Percentiles rank a stretch among this genome's conserved stretches.
Evolutionary conservation across 2,797 vertebrate genomes (phyloP).

Genomic region (Anguilla anguilla): DNA sequence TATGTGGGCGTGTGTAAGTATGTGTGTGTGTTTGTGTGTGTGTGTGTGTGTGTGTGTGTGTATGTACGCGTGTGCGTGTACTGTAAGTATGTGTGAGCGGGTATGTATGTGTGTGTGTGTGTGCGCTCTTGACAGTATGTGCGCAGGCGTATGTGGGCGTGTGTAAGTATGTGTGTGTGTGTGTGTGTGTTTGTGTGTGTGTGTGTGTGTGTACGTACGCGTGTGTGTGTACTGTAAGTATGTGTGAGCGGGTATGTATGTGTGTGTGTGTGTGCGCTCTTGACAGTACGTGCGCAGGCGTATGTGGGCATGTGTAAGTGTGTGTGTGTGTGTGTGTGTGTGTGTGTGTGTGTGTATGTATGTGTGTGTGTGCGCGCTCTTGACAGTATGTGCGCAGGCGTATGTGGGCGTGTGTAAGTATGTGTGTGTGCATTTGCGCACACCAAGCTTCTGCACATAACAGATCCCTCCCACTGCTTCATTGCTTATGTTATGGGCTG

Average conservation of each 20-base stretch:
- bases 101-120: neutral
- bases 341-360: neutral
- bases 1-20: neutral
- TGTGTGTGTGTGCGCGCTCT: constrained; percentile 14
- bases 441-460: neutral
- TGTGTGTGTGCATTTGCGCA: constrained; percentile 14
- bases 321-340: constrained; percentile 3
- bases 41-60: neutral
- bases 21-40: neutral
- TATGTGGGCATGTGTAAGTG: neutral
- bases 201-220: no score
- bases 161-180: neutral
- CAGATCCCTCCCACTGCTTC: constrained; percentile 27
- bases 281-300: neutral
- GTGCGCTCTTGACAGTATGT: neutral
- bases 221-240: no score
- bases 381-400: neutral
- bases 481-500: constrained; percentile 9
- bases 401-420: neutral
- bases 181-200: neutral
- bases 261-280: neutral
- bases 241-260: constrained; percentile 4
- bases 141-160: neutral
- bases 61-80: no score
- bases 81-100: neutral